Evolutionary conservation across 2,797 vertebrate species (phyloP).

Genomic region (Protonibea diacanthus): DNA sequence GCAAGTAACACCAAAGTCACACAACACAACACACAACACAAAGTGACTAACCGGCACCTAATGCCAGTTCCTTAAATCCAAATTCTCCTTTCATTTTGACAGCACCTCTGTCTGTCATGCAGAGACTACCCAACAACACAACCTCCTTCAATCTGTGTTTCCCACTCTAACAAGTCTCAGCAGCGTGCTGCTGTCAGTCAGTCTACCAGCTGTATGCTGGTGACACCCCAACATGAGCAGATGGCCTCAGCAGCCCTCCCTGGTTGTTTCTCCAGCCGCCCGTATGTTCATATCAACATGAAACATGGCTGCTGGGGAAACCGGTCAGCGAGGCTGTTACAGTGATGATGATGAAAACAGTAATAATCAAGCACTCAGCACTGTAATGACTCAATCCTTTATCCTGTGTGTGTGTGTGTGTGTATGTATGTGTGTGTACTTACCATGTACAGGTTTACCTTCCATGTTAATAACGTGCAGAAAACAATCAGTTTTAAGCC

Average conservation of each 20-base stretch:
- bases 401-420: slow-evolving; percentile 28
- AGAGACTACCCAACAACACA: background rate
- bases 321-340: slow-evolving; percentile 10
- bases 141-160: background rate
- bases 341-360: slow-evolving; percentile 30
- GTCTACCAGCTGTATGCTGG: slow-evolving; percentile 33
- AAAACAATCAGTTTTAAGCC: slow-evolving; percentile 44
- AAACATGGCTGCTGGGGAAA: slow-evolving; percentile 40
- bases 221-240: slow-evolving; percentile 65
- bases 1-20: no score
- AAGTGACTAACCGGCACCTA: no score
- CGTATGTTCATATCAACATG: slow-evolving; percentile 56
- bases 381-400: slow-evolving; percentile 57
- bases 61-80: no score
- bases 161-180: background rate
- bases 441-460: slow-evolving; percentile 19
- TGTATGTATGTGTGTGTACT: background rate
- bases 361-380: slow-evolving; percentile 50
- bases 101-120: background rate
- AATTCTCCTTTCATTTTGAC: background rate
- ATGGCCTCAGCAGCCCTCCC: slow-evolving; percentile 68
- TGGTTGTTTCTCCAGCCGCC: slow-evolving; percentile 59
- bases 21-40: no score
- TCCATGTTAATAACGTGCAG: slow-evolving; percentile 19
- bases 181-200: background rate